Evolutionary conservation across 2,797 vertebrate genomes (phyloP).

Genomic region (Sebastes melanostomus): DNA sequence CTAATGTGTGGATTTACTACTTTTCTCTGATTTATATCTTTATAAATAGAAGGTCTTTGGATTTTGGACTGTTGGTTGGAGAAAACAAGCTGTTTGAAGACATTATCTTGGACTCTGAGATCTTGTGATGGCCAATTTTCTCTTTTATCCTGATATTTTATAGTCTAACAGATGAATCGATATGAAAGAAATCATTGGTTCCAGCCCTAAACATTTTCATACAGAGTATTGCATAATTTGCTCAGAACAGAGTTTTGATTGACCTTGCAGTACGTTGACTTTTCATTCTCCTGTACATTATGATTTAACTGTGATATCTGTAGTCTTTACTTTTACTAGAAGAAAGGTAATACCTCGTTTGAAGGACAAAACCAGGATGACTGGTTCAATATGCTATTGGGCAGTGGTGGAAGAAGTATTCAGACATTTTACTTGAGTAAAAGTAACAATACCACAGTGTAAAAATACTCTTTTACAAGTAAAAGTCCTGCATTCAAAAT

Average conservation of each 20-base stretch:
- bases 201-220: neutral
- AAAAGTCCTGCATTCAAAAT: too few relatives aligned
- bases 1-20: neutral
- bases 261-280: neutral
- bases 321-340: neutral
- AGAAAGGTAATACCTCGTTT: neutral
- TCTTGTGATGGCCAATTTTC: neutral
- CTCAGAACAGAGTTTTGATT: neutral
- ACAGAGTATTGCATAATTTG: too few relatives aligned
- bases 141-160: neutral
- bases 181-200: neutral
- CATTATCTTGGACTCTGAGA: neutral
- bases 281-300: neutral
- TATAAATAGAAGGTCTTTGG: too few relatives aligned
- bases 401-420: neutral
- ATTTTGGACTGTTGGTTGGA: too few relatives aligned
- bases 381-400: constrained; percentile 5
- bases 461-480: too few relatives aligned
- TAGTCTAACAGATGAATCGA: neutral
- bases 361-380: neutral
- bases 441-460: too few relatives aligned
- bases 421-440: too few relatives aligned
- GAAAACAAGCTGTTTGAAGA: too few relatives aligned
- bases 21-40: neutral
- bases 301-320: neutral